These are phyloP conservation scores for Mastigias papua DNA, from an alignment of 30 jellyfish, hydroid and myxozoan genomes.

Conservation along the genomic window DNA sequence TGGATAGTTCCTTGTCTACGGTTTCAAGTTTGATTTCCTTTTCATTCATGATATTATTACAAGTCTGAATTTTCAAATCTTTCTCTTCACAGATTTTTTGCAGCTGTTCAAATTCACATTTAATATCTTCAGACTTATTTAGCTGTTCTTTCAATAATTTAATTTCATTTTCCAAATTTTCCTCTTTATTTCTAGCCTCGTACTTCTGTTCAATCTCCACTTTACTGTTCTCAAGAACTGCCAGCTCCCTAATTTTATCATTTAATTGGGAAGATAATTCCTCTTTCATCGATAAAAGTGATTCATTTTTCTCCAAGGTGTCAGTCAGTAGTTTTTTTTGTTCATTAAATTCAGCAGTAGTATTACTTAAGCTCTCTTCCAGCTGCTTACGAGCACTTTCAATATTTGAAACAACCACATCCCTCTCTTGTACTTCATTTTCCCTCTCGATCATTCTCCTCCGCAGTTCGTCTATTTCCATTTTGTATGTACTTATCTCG, in stretches of 20 bases:
- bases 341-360: neutral
- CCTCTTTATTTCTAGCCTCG: neutral
- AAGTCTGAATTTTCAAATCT: neutral
- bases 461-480: constrained; percentile 2
- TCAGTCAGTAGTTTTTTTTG: constrained; percentile 6
- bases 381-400: neutral
- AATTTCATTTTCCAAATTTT: constrained; percentile 17
- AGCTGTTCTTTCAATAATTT: constrained; percentile 12
- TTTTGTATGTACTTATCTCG: constrained; percentile 9
- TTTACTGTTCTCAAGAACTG: constrained; percentile 35
- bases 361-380: neutral
- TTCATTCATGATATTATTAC: constrained; percentile 12
- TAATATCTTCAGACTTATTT: neutral
- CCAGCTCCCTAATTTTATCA: neutral
- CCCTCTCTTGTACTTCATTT: constrained; percentile 1
- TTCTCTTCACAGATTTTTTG: constrained; percentile 11
- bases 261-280: constrained; percentile 10
- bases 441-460: neutral
- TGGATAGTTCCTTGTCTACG: constrained; percentile 14
- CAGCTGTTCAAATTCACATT: neutral
- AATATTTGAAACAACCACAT: neutral
- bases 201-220: constrained; percentile 1
- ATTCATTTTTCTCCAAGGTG: constrained; percentile 23
- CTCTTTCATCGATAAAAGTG: constrained; percentile 15
- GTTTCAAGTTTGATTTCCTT: neutral